Conservation (phyloP, 2,113 vertebrate species). For the Hemicordylus capensis region DNA sequence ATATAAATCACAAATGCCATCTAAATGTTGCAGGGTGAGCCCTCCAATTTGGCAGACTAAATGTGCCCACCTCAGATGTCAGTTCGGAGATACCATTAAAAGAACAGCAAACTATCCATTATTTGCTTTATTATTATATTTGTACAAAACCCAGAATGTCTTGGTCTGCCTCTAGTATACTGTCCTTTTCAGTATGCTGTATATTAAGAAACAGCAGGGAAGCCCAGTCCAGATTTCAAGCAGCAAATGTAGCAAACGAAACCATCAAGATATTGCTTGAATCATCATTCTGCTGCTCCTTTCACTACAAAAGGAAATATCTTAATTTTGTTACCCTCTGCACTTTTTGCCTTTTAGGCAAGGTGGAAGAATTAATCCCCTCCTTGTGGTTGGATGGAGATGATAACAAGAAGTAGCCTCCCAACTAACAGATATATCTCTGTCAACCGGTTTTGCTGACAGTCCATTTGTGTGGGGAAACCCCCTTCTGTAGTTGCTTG, state of each 20-base stretch:
- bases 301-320: not conserved
- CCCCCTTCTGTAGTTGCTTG: conserved; percentile 16
- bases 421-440: conserved; percentile 28
- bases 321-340: not conserved
- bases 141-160: not conserved
- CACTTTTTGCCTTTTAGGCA: not conserved
- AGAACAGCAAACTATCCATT: not conserved
- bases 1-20: conserved; percentile 60
- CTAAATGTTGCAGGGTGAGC: not conserved
- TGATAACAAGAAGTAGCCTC: not conserved
- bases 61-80: not conserved
- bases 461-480: not conserved
- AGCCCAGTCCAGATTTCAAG: conserved; percentile 7
- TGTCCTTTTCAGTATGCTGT: conserved; percentile 6
- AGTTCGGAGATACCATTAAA: not conserved
- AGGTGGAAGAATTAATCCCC: conserved; percentile 14
- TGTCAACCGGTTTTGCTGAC: not conserved
- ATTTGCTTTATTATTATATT: not conserved
- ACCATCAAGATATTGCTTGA: too few relatives aligned
- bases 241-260: not conserved
- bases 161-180: conserved; percentile 24
- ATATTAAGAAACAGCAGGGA: not conserved
- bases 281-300: too few relatives aligned
- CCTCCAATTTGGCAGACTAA: not conserved
- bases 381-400: conserved; percentile 4